Evolutionary conservation across 2,888 invertebrate species (phyloP).

Genomic region (Polydesmus complanatus): DNA sequence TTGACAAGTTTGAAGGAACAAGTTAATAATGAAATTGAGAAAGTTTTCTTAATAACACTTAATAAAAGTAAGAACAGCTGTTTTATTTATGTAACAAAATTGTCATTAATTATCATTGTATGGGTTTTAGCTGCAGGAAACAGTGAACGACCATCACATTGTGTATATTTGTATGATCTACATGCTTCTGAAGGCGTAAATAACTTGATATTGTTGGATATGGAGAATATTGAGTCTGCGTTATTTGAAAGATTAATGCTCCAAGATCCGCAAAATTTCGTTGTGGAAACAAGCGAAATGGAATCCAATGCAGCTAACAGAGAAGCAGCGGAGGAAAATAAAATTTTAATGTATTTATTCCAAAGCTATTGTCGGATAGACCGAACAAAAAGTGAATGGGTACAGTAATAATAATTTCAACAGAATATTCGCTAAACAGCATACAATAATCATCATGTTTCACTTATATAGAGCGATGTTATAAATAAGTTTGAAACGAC

Average conservation of each 20-base stretch:
- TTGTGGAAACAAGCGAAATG: background rate
- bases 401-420: too few relatives aligned
- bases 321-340: slow-evolving; percentile 42
- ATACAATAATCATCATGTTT: too few relatives aligned
- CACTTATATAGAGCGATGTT: too few relatives aligned
- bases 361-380: slow-evolving; percentile 37
- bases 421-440: background rate
- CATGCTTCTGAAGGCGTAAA: background rate
- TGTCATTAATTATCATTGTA: background rate
- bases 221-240: background rate
- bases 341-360: slow-evolving; percentile 55
- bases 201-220: background rate
- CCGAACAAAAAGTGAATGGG: background rate
- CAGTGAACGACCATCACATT: background rate
- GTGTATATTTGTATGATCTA: background rate
- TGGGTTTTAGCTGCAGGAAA: background rate
- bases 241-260: slow-evolving; percentile 60
- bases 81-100: too few relatives aligned
- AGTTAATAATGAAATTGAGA: background rate
- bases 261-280: slow-evolving; percentile 22
- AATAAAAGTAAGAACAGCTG: background rate
- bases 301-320: slow-evolving; percentile 23
- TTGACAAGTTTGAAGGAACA: background rate
- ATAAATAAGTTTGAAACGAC: too few relatives aligned
- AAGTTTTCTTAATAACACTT: background rate